Conservation (phyloP, 2,888 invertebrate genomes). For the Parnassius mnemosyne region DNA sequence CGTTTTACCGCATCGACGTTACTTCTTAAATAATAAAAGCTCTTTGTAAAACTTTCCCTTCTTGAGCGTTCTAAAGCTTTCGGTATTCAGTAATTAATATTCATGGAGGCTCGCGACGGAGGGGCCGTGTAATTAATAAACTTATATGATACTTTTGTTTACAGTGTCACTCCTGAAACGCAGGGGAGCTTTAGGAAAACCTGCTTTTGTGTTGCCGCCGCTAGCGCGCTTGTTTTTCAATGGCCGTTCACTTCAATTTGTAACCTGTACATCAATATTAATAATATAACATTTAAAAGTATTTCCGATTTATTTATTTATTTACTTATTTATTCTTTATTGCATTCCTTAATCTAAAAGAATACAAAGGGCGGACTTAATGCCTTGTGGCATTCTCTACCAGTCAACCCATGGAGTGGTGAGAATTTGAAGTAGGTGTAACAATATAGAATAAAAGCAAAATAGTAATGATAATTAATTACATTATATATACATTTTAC, state of each 20-base stretch:
- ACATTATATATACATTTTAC: too few relatives aligned
- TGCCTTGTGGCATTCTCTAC: too few relatives aligned
- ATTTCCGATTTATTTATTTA: neutral
- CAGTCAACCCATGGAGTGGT: too few relatives aligned
- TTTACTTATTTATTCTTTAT: too few relatives aligned
- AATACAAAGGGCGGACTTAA: too few relatives aligned
- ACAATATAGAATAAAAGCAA: too few relatives aligned
- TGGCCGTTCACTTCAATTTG: conserved; percentile 19
- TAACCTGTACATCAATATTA: conserved; percentile 9
- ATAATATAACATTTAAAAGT: conserved; percentile 15
- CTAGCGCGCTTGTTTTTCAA: conserved; percentile 30
- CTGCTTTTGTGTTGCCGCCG: conserved; percentile 42
- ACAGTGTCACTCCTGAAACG: conserved; percentile 75
- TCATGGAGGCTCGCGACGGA: conserved; percentile 76
- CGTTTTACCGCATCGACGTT: conserved; percentile 71
- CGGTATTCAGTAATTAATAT: conserved; percentile 80
- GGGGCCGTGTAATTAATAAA: conserved; percentile 80
- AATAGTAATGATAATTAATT: too few relatives aligned
- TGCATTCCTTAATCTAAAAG: too few relatives aligned
- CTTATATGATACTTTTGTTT: conserved; percentile 81
- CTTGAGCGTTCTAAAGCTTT: conserved; percentile 79
- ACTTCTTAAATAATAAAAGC: conserved; percentile 80
- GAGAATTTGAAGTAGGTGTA: too few relatives aligned
- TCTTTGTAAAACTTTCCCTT: conserved; percentile 81
- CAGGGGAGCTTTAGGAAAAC: conserved; percentile 31